A percentile compares a stretch with the other conserved stretches of the same genome.
Conservation (phyloP, 2,888 invertebrate genomes). For the Parnassius mnemosyne region DNA sequence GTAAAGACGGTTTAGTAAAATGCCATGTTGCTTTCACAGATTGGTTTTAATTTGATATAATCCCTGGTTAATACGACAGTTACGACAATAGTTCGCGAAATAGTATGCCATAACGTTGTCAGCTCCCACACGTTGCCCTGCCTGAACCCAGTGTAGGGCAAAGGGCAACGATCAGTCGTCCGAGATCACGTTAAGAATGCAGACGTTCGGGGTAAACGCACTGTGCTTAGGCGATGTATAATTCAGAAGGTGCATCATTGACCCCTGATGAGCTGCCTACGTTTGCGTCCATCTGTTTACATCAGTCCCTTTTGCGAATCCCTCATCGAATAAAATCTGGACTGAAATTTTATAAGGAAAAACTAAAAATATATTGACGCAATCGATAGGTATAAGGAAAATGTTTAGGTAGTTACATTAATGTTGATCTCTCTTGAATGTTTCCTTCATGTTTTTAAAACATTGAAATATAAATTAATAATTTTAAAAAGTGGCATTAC, state of each 20-base stretch:
- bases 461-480: too few relatives aligned
- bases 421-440: background rate
- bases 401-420: background rate
- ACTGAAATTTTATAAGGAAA: slow-evolving; percentile 23
- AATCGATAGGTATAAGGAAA: slow-evolving; percentile 3
- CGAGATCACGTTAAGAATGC: slow-evolving; percentile 48
- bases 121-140: slow-evolving; percentile 23
- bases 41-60: too few relatives aligned
- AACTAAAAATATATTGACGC: background rate
- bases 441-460: too few relatives aligned
- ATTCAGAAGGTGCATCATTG: slow-evolving; percentile 65
- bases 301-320: slow-evolving; percentile 38
- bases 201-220: slow-evolving; percentile 66
- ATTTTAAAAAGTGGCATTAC: too few relatives aligned
- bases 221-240: slow-evolving; percentile 52
- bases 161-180: slow-evolving; percentile 52
- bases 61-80: too few relatives aligned
- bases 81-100: background rate
- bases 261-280: slow-evolving; percentile 43
- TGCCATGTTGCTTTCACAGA: too few relatives aligned
- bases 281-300: slow-evolving; percentile 36
- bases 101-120: slow-evolving; percentile 19
- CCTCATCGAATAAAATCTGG: slow-evolving; percentile 20
- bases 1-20: too few relatives aligned
- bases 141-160: slow-evolving; percentile 44